phyloP scores from a whole-genome alignment of 2,797 vertebrate species.

The Menidia menidia region DNA sequence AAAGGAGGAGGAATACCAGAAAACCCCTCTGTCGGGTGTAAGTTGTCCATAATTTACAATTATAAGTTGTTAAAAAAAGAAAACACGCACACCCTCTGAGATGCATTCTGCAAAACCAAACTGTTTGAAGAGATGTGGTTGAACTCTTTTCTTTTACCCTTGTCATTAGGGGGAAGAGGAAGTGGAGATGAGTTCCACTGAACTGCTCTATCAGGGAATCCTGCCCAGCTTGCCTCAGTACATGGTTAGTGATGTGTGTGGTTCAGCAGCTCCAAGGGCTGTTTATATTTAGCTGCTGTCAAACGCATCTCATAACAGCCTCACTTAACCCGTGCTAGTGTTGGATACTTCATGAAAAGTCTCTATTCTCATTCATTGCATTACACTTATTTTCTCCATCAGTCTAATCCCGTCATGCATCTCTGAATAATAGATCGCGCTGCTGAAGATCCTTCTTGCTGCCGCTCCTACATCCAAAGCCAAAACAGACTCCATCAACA shows the following conservation, averaged over 20 bases:
- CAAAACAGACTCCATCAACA: conserved; percentile 99
- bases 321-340: neutral
- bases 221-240: conserved; percentile 97
- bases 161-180: conserved; percentile 92
- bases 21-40: conserved; percentile 94
- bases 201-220: conserved; percentile 97
- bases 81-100: too few relatives aligned
- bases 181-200: conserved; percentile 90
- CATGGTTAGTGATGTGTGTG: conserved; percentile 86
- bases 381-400: neutral
- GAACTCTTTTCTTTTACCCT: conserved; percentile 5
- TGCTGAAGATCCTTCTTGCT: conserved; percentile 96
- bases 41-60: conserved; percentile 50
- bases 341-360: neutral
- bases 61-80: too few relatives aligned
- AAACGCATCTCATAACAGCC: too few relatives aligned
- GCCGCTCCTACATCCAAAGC: conserved; percentile 98
- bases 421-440: conserved; percentile 87
- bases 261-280: neutral
- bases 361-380: too few relatives aligned
- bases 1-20: conserved; percentile 95
- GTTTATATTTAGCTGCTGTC: neutral
- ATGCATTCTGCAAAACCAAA: too few relatives aligned
- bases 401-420: neutral
- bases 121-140: too few relatives aligned